Base-by-base conservation (phyloP, 2,113 vertebrate genomes). In the Vulpes ferrilata region DNA sequence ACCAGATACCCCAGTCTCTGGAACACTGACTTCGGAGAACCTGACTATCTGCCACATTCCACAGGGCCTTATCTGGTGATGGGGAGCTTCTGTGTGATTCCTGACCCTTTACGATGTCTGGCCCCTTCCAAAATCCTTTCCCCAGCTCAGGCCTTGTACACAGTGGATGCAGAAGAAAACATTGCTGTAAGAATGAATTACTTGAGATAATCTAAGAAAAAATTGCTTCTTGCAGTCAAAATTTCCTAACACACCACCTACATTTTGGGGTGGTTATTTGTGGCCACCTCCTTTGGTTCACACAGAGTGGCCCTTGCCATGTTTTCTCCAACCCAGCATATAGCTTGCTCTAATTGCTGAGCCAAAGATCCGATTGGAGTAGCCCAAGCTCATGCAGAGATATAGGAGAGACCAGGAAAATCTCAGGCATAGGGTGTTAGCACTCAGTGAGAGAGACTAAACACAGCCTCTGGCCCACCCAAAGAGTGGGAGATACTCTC, bases 1-100 rank as follows among this genome's bases (percentile, higher is more conserved):
- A 32, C 60, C 48, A 53, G 74, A 19, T 9, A 8, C 4, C 35
- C 88, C 5, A 0, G 0, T n/a, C 82, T 59, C 67, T 11, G 23
- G 23, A 0, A 1, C 2, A 0, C 65, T 51, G 55, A 0, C 4
- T 27, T 19, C 64, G 13, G 10, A 43, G 43, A 16, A 59, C 30
- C 53, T 20, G 22, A 17, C 84, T 23, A 2, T 1, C 27, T 38
- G 20, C n/a, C 81, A 5, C 48, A 64, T 78, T 53, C 60, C 55
- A 17, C 3, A 0, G 38, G 20, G 13, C 48, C 64, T 48, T 9
- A 11, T 16, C 73, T 32, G 15, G 1, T 1, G 80, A 81, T n/a
- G 1, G 20, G 81, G 35, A 67, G 1, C 23, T 15, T 73, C 23
- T 1, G 1, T 11, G 55, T 38, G n/a, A 81, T 51, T 76, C 74